Evolutionary conservation across 2,797 vertebrate species (phyloP).

Genomic region (Sebastes minor): DNA sequence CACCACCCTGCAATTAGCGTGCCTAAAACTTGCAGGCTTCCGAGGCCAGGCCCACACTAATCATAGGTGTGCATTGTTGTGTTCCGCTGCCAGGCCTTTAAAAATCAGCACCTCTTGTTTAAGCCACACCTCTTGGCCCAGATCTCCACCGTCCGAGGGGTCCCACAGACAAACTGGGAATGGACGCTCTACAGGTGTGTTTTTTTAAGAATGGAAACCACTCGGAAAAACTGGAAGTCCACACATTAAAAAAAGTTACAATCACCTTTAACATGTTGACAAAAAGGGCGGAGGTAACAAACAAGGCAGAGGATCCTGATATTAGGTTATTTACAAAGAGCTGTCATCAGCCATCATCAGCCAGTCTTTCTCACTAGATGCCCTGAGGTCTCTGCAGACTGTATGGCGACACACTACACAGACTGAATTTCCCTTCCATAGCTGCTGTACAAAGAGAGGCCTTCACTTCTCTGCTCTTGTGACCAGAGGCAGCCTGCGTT

Average conservation of each 20-base stretch:
- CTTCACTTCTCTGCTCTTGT: constrained; percentile 59
- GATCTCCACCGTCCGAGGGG: constrained; percentile 21
- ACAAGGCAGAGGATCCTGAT: constrained; percentile 24
- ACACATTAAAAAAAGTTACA: constrained; percentile 5
- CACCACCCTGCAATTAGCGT: constrained; percentile 81
- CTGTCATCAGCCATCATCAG: constrained; percentile 39
- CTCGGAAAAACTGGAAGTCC: background rate
- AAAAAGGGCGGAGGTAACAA: constrained; percentile 3
- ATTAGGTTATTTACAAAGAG: constrained; percentile 45
- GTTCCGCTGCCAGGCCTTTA: constrained; percentile 73
- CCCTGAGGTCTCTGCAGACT: constrained; percentile 40
- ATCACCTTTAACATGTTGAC: background rate
- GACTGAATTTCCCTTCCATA: constrained; percentile 41
- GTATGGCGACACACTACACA: constrained; percentile 33
- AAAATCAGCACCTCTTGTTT: constrained; percentile 73
- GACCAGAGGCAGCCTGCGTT: constrained; percentile 34
- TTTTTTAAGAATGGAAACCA: constrained; percentile 9
- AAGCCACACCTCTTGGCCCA: constrained; percentile 63
- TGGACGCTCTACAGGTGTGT: constrained; percentile 14
- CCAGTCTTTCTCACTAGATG: constrained; percentile 14
- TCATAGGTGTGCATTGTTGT: constrained; percentile 80
- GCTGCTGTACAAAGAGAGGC: constrained; percentile 51
- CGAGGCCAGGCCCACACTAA: constrained; percentile 74
- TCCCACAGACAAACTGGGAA: constrained; percentile 11
- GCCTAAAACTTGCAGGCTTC: constrained; percentile 77